Conservation (phyloP, 2,797 vertebrate genomes). For the Leucoraja ocellata region DNA sequence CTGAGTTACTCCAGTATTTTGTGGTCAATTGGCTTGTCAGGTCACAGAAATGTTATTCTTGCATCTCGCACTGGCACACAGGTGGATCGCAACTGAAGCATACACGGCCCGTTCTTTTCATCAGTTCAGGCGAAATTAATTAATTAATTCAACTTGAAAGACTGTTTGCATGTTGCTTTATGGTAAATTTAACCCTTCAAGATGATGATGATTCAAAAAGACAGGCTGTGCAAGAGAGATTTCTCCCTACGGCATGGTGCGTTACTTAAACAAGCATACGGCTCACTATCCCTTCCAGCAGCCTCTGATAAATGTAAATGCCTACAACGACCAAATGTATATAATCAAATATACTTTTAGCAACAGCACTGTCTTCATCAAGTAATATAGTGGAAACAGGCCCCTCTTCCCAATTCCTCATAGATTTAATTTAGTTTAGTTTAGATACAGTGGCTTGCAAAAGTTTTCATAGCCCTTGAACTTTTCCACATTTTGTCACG, state of each 20-base stretch:
- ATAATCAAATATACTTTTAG: not conserved
- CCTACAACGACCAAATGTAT: not conserved
- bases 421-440: too few species aligned
- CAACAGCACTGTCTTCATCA: not conserved
- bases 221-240: not conserved
- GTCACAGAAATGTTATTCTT: not conserved
- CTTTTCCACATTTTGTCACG: too few species aligned
- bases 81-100: not conserved
- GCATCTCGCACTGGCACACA: too few species aligned
- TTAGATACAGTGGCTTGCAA: too few species aligned
- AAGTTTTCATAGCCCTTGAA: too few species aligned
- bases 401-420: too few species aligned
- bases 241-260: not conserved
- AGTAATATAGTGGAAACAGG: too few species aligned
- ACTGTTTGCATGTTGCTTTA: not conserved
- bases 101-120: not conserved
- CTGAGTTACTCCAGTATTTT: too few species aligned
- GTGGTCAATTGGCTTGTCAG: not conserved
- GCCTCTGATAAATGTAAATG: not conserved
- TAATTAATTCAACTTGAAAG: not conserved
- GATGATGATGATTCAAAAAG: not conserved
- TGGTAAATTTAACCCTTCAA: not conserved
- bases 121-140: not conserved
- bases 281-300: not conserved
- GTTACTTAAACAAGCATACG: not conserved